Evolutionary conservation across 2,888 invertebrate species (phyloP).

Genomic region (Desoria tigrina): DNA sequence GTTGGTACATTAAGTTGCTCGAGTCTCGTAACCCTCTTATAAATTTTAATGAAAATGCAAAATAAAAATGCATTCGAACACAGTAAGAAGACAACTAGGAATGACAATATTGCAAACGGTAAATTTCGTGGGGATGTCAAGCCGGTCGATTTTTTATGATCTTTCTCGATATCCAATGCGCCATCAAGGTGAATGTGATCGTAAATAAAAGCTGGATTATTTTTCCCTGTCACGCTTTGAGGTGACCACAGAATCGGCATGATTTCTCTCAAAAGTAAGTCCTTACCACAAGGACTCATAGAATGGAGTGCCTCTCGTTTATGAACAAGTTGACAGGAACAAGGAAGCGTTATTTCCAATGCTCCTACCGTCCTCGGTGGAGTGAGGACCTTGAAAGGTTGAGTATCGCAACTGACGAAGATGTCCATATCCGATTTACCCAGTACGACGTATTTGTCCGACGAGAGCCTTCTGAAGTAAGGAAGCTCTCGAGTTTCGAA

Average conservation of each 20-base stretch:
- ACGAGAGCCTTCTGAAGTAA: slow-evolving; percentile 26
- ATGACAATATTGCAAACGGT: slow-evolving; percentile 4
- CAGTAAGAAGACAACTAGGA: neutral
- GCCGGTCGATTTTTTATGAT: no score
- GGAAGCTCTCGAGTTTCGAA: slow-evolving; percentile 20
- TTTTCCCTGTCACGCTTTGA: no score
- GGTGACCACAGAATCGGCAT: neutral
- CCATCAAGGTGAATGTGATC: no score
- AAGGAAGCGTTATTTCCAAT: slow-evolving; percentile 17
- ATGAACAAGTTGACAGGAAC: slow-evolving; percentile 18
- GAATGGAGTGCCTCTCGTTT: slow-evolving; percentile 7
- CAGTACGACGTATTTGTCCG: slow-evolving; percentile 32
- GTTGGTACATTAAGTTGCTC: neutral
- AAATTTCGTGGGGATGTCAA: neutral
- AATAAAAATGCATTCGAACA: neutral
- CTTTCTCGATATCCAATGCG: no score
- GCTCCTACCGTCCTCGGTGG: slow-evolving; percentile 6
- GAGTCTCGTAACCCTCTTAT: neutral
- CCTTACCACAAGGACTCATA: slow-evolving; percentile 5
- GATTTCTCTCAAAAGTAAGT: slow-evolving; percentile 6
- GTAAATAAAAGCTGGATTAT: no score
- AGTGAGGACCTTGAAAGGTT: slow-evolving; percentile 13
- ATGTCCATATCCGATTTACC: slow-evolving; percentile 31
- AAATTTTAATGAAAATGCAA: neutral
- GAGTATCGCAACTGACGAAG: slow-evolving; percentile 21